A percentile compares a stretch with the other conserved stretches of the same genome.
Evolutionary conservation across 2,113 vertebrate genomes (phyloP).

Genomic region (Oophaga pumilio): DNA sequence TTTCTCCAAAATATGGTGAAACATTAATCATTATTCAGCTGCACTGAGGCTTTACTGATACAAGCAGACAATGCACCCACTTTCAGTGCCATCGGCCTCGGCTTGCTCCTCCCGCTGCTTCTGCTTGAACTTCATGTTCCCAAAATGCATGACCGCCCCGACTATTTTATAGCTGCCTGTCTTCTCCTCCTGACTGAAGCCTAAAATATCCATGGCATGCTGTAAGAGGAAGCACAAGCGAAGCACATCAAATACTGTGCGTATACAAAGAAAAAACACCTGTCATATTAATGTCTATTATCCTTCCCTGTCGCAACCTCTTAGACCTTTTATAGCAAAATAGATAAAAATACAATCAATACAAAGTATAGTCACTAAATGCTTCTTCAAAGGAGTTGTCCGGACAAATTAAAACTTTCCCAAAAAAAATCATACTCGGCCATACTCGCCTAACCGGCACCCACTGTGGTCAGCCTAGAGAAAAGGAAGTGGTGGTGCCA

Average conservation of each 20-base stretch:
- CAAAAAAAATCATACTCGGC: no score
- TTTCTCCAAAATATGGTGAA: neutral
- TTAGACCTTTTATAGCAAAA: no score
- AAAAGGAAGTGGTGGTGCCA: no score
- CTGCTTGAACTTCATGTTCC: conserved; percentile 98
- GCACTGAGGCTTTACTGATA: neutral
- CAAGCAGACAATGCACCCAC: conserved; percentile 68
- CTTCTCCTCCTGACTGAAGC: conserved; percentile 87
- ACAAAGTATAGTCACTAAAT: no score
- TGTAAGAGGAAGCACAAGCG: conserved; percentile 61
- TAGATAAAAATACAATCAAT: no score
- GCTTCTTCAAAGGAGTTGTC: no score
- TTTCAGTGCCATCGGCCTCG: conserved; percentile 89
- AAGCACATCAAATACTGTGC: neutral
- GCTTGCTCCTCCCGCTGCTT: conserved; percentile 94
- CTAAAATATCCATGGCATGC: conserved; percentile 94
- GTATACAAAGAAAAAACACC: neutral
- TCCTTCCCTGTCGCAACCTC: no score
- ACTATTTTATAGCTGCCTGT: conserved; percentile 92
- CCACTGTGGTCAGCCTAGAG: no score
- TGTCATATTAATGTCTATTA: no score
- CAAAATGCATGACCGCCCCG: conserved; percentile 92
- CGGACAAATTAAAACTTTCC: no score
- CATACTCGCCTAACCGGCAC: no score
- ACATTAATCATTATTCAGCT: neutral